A percentile compares a stretch with the other conserved stretches of the same genome.
Conservation (phyloP, 2,797 vertebrate species). For the Pseudomugil tenellus region DNA sequence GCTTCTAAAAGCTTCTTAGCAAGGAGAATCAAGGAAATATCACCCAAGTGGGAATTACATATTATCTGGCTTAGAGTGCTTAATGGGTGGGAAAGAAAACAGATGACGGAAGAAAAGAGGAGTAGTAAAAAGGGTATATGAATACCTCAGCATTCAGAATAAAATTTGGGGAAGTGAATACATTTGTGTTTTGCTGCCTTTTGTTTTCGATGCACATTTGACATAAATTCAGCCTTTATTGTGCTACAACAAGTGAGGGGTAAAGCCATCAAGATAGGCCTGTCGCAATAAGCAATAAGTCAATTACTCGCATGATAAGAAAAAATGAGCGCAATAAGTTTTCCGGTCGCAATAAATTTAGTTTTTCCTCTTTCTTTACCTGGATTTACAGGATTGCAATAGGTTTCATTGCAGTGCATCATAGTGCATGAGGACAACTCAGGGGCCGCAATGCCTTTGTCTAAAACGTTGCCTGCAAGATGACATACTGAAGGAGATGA, state of each 20-base stretch:
- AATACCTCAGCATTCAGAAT: constrained; percentile 5
- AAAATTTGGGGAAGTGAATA: not conserved
- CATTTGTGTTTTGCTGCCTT: not conserved
- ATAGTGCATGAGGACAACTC: too few relatives aligned
- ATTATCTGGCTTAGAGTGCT: constrained; percentile 45
- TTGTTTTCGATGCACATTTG: constrained; percentile 1
- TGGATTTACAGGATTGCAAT: too few relatives aligned
- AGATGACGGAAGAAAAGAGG: not conserved
- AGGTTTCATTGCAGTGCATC: too few relatives aligned
- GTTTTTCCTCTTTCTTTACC: too few relatives aligned
- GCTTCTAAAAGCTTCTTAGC: constrained; percentile 50
- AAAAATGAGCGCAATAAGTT: too few relatives aligned
- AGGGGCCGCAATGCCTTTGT: too few relatives aligned
- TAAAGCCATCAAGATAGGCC: constrained; percentile 20
- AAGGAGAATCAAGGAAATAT: constrained; percentile 44
- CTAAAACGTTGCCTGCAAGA: too few relatives aligned
- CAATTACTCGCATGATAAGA: too few relatives aligned
- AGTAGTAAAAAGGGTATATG: constrained; percentile 13
- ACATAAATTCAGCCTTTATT: constrained; percentile 3
- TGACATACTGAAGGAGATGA: too few relatives aligned
- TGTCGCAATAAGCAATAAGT: too few relatives aligned
- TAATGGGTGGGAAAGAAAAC: constrained; percentile 16
- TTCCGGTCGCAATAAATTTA: too few relatives aligned
- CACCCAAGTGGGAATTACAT: constrained; percentile 47
- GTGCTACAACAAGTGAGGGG: not conserved